A percentile compares a stretch with the other conserved stretches of the same genome.
These are phyloP conservation scores for Thamnophis sirtalis DNA, from an alignment of 2,113 vertebrate genomes.

Conservation along the genomic window DNA sequence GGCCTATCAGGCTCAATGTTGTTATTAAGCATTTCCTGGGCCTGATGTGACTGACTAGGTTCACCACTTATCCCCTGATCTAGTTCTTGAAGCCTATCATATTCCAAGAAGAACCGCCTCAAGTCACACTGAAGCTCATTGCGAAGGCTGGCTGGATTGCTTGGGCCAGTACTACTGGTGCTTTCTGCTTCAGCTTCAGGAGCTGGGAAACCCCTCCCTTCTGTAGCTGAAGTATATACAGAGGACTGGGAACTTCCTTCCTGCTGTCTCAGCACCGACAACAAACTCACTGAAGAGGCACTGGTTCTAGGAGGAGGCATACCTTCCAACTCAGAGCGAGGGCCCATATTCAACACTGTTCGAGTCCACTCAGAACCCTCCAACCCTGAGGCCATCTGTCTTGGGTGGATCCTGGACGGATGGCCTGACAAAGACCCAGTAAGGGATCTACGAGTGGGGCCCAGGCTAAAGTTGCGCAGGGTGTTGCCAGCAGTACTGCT, in stretches of 20 bases:
- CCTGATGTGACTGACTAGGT: conserved; percentile 76
- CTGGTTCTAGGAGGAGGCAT: conserved; percentile 94
- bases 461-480: conserved; percentile 81
- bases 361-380: conserved; percentile 86
- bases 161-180: conserved; percentile 73
- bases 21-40: conserved; percentile 92
- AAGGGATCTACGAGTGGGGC: conserved; percentile 76
- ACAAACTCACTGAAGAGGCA: conserved; percentile 89
- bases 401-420: conserved; percentile 71
- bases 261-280: conserved; percentile 89
- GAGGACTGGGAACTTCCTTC: conserved; percentile 88
- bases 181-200: conserved; percentile 72
- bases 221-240: conserved; percentile 94
- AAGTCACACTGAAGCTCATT: conserved; percentile 96
- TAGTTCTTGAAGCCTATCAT: conserved; percentile 91
- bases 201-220: conserved; percentile 84
- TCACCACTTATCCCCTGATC: conserved; percentile 81
- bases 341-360: conserved; percentile 82
- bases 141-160: conserved; percentile 84
- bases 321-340: conserved; percentile 70
- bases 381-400: conserved; percentile 74
- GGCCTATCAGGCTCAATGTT: conserved; percentile 90
- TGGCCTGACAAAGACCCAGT: conserved; percentile 74
- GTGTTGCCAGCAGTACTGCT: conserved; percentile 84
- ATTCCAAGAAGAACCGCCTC: conserved; percentile 96